Percentiles rank a stretch among this genome's conserved stretches.
These are phyloP conservation scores for Zosterops hypoxanthus DNA, from an alignment of 2,113 vertebrate species.

Conservation along the genomic window DNA sequence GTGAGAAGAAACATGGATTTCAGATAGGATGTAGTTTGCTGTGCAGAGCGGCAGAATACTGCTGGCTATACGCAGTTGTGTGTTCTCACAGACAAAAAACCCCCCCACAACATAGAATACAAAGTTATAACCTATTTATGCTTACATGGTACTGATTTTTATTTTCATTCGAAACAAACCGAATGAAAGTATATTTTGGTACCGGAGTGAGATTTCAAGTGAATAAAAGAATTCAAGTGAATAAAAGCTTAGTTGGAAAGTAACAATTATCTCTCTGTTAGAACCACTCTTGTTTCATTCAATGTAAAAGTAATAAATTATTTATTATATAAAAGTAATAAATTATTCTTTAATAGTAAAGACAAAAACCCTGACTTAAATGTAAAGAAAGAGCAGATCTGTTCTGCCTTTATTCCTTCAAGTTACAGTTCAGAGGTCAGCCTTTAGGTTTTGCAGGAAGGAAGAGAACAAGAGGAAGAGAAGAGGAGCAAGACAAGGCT, in stretches of 20 bases:
- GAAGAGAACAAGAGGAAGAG: neutral
- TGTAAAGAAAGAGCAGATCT: neutral
- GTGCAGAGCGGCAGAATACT: neutral
- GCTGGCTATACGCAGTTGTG: neutral
- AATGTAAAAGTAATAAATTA: neutral
- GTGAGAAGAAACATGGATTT: neutral
- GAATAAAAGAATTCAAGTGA: neutral
- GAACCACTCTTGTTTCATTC: neutral
- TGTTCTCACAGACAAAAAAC: neutral
- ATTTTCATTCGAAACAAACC: neutral
- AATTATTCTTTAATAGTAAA: neutral
- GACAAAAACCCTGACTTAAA: neutral
- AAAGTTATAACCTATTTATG: neutral
- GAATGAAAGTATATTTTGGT: neutral
- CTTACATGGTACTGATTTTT: neutral
- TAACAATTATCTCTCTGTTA: neutral
- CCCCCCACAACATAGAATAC: accelerated
- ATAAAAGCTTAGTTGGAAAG: neutral
- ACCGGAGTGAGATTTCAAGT: neutral
- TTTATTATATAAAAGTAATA: neutral
- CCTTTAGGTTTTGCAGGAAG: neutral
- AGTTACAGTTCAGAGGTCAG: neutral
- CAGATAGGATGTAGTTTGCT: neutral
- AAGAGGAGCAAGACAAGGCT: neutral
- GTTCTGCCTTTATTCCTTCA: neutral